Evolutionary conservation across 2,888 invertebrate genomes (phyloP).

Genomic region (Charanyca ferruginea): DNA sequence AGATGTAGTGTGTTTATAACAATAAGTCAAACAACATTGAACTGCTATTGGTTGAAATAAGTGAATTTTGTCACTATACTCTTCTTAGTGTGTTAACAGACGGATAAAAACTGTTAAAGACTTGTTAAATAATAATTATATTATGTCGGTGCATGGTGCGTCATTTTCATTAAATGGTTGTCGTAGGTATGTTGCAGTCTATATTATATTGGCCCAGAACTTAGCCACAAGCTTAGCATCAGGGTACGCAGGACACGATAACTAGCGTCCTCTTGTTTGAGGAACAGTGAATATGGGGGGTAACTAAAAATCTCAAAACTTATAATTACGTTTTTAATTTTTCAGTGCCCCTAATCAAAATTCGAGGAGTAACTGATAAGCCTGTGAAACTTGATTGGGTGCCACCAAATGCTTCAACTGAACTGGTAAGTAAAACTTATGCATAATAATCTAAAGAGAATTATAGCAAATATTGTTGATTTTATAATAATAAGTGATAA

Average conservation of each 20-base stretch:
- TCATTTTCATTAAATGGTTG: no score
- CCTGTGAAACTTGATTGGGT: constrained; percentile 94
- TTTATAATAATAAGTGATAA: constrained; percentile 10
- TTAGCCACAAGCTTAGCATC: no score
- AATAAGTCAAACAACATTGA: no score
- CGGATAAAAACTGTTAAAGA: no score
- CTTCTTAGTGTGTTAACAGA: no score
- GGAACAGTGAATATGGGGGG: neutral
- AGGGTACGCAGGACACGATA: no score
- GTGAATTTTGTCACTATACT: no score
- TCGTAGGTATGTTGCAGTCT: no score
- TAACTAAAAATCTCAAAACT: neutral
- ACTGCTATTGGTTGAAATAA: no score
- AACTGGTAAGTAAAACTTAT: constrained; percentile 85
- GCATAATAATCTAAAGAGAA: neutral
- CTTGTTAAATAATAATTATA: no score
- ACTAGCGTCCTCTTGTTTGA: neutral
- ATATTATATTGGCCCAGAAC: no score
- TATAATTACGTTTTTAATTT: neutral
- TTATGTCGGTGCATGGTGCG: no score
- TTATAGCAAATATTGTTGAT: neutral
- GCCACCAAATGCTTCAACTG: constrained; percentile 93
- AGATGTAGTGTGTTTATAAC: neutral
- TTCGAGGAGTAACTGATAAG: constrained; percentile 90
- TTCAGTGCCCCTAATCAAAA: constrained; percentile 90